Evolutionary conservation across 2,797 vertebrate genomes (phyloP), one percentile per base, ranked within the genome.

Genomic region (Gallirallus australis): DNA sequence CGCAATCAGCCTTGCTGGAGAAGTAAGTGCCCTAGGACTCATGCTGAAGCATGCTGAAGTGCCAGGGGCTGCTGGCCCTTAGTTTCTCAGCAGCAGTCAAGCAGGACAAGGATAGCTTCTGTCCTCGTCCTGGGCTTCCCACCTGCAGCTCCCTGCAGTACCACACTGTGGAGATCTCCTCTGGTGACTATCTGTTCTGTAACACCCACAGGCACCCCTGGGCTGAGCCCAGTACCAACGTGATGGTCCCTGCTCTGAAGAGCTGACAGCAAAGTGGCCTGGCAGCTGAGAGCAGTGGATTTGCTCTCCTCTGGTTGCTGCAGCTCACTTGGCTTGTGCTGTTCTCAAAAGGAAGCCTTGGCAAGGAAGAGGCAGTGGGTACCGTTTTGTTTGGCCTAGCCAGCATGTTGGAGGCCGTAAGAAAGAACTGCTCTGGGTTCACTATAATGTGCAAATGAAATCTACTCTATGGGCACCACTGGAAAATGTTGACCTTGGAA

Each of bases 401-500:
- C 95, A 92, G 85, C 86, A 76, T 68, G 14, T 19, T 78, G 90
- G 86, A 68, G 92, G 83, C 95, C 7, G 1, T 45, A 70, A 87
- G 81, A 93, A 84, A 59, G 81, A 85, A 60, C 90, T 95, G 93
- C 48, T 73, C 50, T 79, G 87, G 86, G 61, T 91, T 93, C 28
- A 3, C 77, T 87, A 89, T 37, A 63, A 88, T 94, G 87, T 94
- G 95, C 86, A 89, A 85, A 94, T 96, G 93, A 54, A 86, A 94
- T 45, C 96, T 98, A 96, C 56, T 95, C 94, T 96, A 96, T 56
- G 42, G 85, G 91, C 95, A 93, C 85, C 4, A 9, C 96, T 97
- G 96, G 92, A 97, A 93, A 95, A 66, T 11, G 60, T 68, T 82
- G 85, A 79, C 81, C 91, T 96, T 65, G 81, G 94, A 94, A 95